A percentile compares a stretch with the other conserved stretches of the same genome.
Evolutionary conservation across 2,113 vertebrate species (phyloP).

Genomic region (Xenopus tropicalis): UCB_Xtro_10.0 CM004443.2:73082001-73082500

Average conservation of each 20-base stretch:
- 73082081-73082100: background rate
- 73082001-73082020: background rate
- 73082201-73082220: conserved; percentile 43
- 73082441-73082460: conserved; percentile 17
- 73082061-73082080: conserved; percentile 5
- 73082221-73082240: conserved; percentile 41
- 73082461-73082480: conserved; percentile 7
- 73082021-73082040: background rate
- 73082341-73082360: conserved; percentile 36
- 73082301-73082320: conserved; percentile 46
- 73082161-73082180: conserved; percentile 21
- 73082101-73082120: conserved; percentile 8
- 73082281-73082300: conserved; percentile 44
- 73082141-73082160: conserved; percentile 18
- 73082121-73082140: conserved; percentile 1
- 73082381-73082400: conserved; percentile 44
- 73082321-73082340: conserved; percentile 38
- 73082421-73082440: conserved; percentile 29
- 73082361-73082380: conserved; percentile 42
- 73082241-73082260: conserved; percentile 45
- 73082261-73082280: conserved; percentile 44
- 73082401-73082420: conserved; percentile 39
- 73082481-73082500: conserved; percentile 7
- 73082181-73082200: conserved; percentile 30
- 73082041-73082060: background rate